phyloP scores from a whole-genome alignment of 2,888 invertebrate genomes.

The Lithophane semibrunnea region DNA sequence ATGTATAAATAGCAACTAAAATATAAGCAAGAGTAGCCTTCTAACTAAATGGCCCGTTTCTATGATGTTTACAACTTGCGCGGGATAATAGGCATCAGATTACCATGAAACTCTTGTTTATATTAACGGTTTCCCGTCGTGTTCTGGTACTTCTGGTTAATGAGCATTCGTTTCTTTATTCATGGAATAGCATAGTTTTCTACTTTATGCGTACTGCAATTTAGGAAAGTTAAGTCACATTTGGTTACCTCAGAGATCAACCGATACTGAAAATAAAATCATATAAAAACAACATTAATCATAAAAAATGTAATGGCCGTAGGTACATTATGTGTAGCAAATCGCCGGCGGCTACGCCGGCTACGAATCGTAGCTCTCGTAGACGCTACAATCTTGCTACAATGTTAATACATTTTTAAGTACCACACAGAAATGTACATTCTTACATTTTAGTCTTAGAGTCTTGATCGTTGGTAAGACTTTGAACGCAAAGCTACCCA shows the following conservation, averaged over 20 bases:
- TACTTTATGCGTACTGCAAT: not conserved
- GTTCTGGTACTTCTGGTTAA: constrained; percentile 34
- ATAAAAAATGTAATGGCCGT: constrained; percentile 41
- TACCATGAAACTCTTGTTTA: constrained; percentile 51
- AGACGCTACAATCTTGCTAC: constrained; percentile 53
- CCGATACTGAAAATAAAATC: constrained; percentile 26
- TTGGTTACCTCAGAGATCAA: not conserved
- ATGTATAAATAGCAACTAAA: constrained; percentile 34
- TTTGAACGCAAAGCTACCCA: not conserved
- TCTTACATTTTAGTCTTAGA: constrained; percentile 5
- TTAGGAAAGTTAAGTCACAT: not conserved
- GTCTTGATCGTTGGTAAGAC: constrained; percentile 13
- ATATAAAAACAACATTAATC: constrained; percentile 35
- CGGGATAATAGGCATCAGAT: constrained; percentile 50
- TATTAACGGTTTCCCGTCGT: constrained; percentile 40
- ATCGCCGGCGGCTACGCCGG: constrained; percentile 44
- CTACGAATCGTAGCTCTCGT: constrained; percentile 53
- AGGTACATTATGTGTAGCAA: constrained; percentile 52
- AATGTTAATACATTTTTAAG: constrained; percentile 55
- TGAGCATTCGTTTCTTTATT: constrained; percentile 33
- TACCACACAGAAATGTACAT: constrained; percentile 33
- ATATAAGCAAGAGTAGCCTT: constrained; percentile 25
- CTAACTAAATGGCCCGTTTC: constrained; percentile 37
- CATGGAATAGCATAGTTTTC: constrained; percentile 11
- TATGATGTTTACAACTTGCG: constrained; percentile 41